phyloP scores from a whole-genome alignment of 2,888 invertebrate genomes.

The Lycocerus yunnanus region DNA sequence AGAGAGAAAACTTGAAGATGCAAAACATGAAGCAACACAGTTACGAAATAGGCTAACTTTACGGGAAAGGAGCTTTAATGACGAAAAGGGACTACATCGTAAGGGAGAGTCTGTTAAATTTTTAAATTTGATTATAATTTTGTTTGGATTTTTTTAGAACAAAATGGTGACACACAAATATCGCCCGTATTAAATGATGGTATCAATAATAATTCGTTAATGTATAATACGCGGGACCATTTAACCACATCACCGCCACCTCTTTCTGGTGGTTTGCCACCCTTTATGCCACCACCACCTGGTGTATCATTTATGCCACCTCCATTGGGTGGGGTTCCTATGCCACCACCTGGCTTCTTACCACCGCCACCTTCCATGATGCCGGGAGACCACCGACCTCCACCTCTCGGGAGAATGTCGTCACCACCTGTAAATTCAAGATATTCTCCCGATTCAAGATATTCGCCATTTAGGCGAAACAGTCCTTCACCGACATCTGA shows the following conservation, averaged over 20 bases:
- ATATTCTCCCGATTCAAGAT: constrained; percentile 60
- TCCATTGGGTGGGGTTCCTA: constrained; percentile 49
- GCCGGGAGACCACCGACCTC: constrained; percentile 60
- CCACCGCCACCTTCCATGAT: constrained; percentile 55
- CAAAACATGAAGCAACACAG: constrained; percentile 71
- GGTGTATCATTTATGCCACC: constrained; percentile 69
- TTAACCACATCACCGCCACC: constrained; percentile 57
- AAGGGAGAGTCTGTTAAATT: constrained; percentile 43
- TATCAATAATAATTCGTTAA: constrained; percentile 55
- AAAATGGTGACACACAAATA: constrained; percentile 58
- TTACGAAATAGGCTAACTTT: constrained; percentile 66
- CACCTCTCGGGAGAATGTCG: constrained; percentile 61
- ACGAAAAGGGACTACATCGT: constrained; percentile 59
- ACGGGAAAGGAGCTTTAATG: constrained; percentile 58
- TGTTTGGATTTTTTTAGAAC: constrained; percentile 58
- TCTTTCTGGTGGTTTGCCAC: constrained; percentile 61
- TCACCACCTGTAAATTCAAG: constrained; percentile 59
- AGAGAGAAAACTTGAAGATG: constrained; percentile 81
- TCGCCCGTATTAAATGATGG: constrained; percentile 56
- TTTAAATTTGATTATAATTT: not conserved
- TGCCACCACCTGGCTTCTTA: constrained; percentile 55
- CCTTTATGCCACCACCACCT: constrained; percentile 66
- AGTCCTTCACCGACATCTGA: constrained; percentile 63
- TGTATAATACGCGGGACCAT: constrained; percentile 50
- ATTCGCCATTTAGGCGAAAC: constrained; percentile 61